Conservation (phyloP, 2,113 vertebrate genomes). For the Apodemus sylvaticus region DNA sequence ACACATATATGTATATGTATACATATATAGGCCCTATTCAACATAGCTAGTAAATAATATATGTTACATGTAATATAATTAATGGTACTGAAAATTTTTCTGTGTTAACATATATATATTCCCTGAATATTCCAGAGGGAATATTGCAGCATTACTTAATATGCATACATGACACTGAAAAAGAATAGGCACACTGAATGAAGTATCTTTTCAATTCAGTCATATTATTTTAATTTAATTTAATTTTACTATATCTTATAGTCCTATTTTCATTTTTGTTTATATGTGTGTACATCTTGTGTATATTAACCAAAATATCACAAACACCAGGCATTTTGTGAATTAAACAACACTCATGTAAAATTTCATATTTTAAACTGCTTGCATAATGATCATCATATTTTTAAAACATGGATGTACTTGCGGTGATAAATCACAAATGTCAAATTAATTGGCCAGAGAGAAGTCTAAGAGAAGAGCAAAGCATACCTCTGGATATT, state of each 20-base stretch:
- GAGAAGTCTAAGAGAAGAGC: background rate
- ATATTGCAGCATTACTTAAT: background rate
- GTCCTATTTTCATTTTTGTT: background rate
- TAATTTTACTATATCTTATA: background rate
- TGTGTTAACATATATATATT: background rate
- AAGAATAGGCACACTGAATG: background rate
- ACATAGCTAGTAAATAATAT: background rate
- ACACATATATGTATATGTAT: too few relatives aligned
- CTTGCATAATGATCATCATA: background rate
- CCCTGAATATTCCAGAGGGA: background rate
- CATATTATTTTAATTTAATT: background rate
- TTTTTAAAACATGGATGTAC: background rate
- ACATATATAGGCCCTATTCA: background rate
- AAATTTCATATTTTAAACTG: background rate
- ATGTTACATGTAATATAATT: background rate
- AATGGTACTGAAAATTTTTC: background rate
- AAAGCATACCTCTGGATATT: too few relatives aligned
- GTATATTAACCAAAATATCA: background rate
- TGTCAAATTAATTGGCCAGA: background rate
- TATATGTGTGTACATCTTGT: background rate
- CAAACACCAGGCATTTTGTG: background rate
- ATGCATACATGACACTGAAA: background rate
- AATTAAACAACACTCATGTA: background rate
- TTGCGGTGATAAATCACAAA: background rate
- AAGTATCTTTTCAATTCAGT: background rate